A percentile compares a stretch with the other conserved stretches of the same genome.
Conservation (phyloP, 2,113 vertebrate species). For the Xenus cinereus region DNA sequence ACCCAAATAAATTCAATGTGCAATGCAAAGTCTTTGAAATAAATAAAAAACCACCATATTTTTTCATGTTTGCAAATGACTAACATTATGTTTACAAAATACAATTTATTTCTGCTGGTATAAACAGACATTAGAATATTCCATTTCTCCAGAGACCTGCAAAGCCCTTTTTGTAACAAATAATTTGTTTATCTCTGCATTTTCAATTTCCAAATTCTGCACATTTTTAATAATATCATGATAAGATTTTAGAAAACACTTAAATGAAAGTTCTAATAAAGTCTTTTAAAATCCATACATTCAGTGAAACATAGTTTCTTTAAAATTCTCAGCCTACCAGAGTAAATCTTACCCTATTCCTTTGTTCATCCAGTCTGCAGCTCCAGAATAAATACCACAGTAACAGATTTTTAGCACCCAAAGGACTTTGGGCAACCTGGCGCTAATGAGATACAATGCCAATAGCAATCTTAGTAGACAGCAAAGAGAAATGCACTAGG, state of each 20-base stretch:
- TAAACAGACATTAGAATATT: constrained; percentile 59
- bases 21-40: constrained; percentile 7
- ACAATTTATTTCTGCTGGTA: constrained; percentile 49
- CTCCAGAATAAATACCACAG: not conserved
- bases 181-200: constrained; percentile 7
- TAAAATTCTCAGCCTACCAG: not conserved
- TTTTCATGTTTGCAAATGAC: constrained; percentile 53
- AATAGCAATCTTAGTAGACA: not conserved
- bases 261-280: constrained; percentile 2
- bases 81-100: constrained; percentile 54
- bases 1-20: not conserved
- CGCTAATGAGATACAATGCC: not conserved
- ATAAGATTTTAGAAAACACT: constrained; percentile 28
- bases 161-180: constrained; percentile 5
- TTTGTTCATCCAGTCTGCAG: not conserved
- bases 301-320: not conserved
- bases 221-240: constrained; percentile 3
- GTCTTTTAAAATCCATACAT: not conserved
- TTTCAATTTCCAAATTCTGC: constrained; percentile 33
- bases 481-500: not conserved
- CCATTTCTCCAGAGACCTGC: constrained; percentile 7
- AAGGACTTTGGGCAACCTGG: not conserved
- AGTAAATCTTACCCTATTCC: not conserved
- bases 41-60: not conserved
- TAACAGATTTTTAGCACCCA: not conserved